Base-by-base conservation (phyloP, 92 coral and sea anemone genomes). In the Bergia sp. region DNA sequence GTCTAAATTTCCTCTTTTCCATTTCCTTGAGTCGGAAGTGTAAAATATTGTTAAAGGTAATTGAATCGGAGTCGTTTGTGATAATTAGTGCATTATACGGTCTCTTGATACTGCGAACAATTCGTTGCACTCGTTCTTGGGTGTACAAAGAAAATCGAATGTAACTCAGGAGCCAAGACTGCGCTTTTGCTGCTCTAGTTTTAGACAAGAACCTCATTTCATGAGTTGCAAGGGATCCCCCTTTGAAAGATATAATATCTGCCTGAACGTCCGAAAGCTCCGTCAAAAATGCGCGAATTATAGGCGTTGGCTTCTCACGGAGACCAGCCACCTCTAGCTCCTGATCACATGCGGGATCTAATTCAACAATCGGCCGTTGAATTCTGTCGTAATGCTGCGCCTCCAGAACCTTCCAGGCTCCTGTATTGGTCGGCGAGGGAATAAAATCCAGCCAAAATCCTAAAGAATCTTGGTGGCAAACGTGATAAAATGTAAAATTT, bases 381-480 rank as follows among this genome's bases (percentile, higher is more conserved):
- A 90, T 45, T 0, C 93, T 90, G 13, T 80, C 79, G 49, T 91
- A 95, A 55, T 89, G 85, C 53, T 95, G 98, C 18, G 93, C 93
- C 67, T 95, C 92, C 0, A 95, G 89, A 11, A 95, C 81, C 57
- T 80, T 91, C 98, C 98, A 95, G 1, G 98, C 98, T 41, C 76
- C 64, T 16, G 73, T 78, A 73, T 93, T 95, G 39, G 74, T 88
- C 0, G 96, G 88, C 0, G 98, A 79, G 23, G 98, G 98, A 83
- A 93, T 90, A 77, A 93, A 95, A 66, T 95, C 98, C 4, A 93
- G 91, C 98, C 98, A 95, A 44, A 93, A 93, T 1, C 98, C 98
- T 2, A 80, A 37, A 11, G 91, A 74, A 82, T 88, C 92, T 64
- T 91, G 90, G 43, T 95, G 96, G 15, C 98, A 95, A 11, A 95